phyloP scores from a whole-genome alignment of 1,140 invertebrate species.

The Oncopeltus fasciatus region DNA sequence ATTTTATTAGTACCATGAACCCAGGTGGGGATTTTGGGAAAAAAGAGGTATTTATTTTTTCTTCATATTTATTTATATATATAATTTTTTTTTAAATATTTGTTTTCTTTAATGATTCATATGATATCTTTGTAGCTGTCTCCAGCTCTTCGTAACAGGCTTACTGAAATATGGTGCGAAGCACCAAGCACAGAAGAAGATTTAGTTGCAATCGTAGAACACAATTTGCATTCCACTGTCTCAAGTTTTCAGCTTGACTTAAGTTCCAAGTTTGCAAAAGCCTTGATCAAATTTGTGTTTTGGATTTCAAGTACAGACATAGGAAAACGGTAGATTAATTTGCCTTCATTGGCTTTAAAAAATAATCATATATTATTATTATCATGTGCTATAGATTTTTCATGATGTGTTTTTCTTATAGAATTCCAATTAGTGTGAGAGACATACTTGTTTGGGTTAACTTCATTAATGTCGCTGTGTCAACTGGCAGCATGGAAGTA shows the following conservation, averaged over 20 bases:
- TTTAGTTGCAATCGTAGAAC: slow-evolving; percentile 53
- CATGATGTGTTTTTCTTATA: slow-evolving; percentile 26
- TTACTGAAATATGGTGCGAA: slow-evolving; percentile 98
- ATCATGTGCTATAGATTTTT: not conserved
- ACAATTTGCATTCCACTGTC: slow-evolving; percentile 49
- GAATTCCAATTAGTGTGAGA: slow-evolving; percentile 73
- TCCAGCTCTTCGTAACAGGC: slow-evolving; percentile 89
- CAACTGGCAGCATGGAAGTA: slow-evolving; percentile 35
- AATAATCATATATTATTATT: too few relatives aligned
- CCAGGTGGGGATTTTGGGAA: slow-evolving; percentile 99
- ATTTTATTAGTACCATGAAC: slow-evolving; percentile 98
- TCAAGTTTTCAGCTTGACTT: too few relatives aligned
- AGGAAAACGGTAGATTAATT: slow-evolving; percentile 54
- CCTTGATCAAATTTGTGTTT: slow-evolving; percentile 63
- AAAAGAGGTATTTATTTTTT: slow-evolving; percentile 56
- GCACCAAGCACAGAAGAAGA: slow-evolving; percentile 50
- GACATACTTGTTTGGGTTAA: slow-evolving; percentile 86
- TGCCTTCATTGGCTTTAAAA: too few relatives aligned
- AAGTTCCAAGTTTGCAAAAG: slow-evolving; percentile 42
- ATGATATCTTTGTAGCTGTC: slow-evolving; percentile 47
- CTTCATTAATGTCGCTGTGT: slow-evolving; percentile 55
- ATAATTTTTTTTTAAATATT: not conserved
- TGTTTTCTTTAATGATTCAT: not conserved
- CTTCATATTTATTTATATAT: not conserved
- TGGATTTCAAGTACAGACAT: slow-evolving; percentile 61